Conservation (phyloP, 2,888 invertebrate genomes). For the Oegoconia quadripuncta region DNA sequence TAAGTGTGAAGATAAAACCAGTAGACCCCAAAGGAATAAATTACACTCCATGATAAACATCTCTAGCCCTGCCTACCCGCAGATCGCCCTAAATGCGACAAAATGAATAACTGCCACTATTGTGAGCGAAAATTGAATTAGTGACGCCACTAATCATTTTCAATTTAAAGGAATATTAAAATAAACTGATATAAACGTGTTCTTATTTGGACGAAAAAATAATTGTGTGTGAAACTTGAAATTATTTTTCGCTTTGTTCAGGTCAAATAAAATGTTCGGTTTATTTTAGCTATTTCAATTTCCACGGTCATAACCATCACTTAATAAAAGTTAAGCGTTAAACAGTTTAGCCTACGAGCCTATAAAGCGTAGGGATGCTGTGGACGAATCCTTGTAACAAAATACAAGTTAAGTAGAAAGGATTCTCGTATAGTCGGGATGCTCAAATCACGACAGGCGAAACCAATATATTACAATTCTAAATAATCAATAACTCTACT, state of each 20-base stretch:
- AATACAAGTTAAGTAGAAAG: too few relatives aligned
- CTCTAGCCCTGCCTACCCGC: conserved; percentile 46
- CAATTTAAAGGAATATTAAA: too few relatives aligned
- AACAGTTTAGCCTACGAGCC: conserved; percentile 53
- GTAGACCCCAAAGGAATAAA: conserved; percentile 52
- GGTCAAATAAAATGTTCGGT: too few relatives aligned
- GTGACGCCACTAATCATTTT: conserved; percentile 23
- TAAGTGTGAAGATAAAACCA: conserved; percentile 26
- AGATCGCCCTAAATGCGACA: conserved; percentile 46
- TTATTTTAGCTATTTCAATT: neutral
- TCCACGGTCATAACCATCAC: conserved; percentile 28
- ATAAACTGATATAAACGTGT: too few relatives aligned
- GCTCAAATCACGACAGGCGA: too few relatives aligned
- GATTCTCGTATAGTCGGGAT: too few relatives aligned
- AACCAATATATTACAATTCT: too few relatives aligned
- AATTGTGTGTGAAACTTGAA: too few relatives aligned
- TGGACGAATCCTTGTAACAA: too few relatives aligned
- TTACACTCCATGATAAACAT: conserved; percentile 57
- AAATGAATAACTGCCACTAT: conserved; percentile 43
- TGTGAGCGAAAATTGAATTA: conserved; percentile 49
- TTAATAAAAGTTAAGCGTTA: conserved; percentile 52
- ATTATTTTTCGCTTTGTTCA: too few relatives aligned
- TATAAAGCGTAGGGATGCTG: conserved; percentile 45
- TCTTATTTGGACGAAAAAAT: too few relatives aligned
- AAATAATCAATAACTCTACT: too few relatives aligned